These are phyloP conservation scores for Thripadectes ignobilis DNA, from an alignment of 2,797 vertebrate genomes.

Conservation along the genomic window DNA sequence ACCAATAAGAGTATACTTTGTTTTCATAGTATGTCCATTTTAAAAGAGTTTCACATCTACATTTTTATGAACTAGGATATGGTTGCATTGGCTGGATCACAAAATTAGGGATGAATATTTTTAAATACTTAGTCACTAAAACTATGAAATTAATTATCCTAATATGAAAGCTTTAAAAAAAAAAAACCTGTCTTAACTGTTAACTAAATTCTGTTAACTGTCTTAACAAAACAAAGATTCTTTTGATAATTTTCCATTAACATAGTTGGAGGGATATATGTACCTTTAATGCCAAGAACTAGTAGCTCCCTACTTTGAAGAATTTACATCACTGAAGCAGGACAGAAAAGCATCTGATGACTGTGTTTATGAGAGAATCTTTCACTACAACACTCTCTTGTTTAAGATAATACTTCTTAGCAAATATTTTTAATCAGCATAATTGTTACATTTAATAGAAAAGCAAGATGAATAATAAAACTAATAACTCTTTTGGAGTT, in stretches of 20 bases:
- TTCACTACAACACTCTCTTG: background rate
- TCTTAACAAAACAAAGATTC: background rate
- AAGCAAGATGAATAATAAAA: background rate
- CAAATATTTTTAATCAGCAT: background rate
- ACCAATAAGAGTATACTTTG: background rate
- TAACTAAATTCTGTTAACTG: background rate
- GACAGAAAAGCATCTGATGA: background rate
- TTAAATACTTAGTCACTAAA: background rate
- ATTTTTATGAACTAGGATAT: background rate
- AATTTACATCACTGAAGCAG: background rate
- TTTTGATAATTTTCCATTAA: background rate
- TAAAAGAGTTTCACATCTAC: background rate
- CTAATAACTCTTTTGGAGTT: background rate
- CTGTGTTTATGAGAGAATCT: background rate
- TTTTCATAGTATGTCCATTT: background rate
- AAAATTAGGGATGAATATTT: background rate
- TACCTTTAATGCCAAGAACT: background rate
- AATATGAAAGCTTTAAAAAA: background rate
- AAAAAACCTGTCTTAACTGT: background rate
- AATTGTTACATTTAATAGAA: background rate
- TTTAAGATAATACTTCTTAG: background rate
- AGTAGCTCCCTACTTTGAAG: background rate
- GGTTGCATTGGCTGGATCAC: background rate
- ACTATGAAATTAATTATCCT: background rate
- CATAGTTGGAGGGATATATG: background rate